Evolutionary conservation across 2,888 invertebrate species (phyloP).

Genomic region (Eulithis testata): DNA sequence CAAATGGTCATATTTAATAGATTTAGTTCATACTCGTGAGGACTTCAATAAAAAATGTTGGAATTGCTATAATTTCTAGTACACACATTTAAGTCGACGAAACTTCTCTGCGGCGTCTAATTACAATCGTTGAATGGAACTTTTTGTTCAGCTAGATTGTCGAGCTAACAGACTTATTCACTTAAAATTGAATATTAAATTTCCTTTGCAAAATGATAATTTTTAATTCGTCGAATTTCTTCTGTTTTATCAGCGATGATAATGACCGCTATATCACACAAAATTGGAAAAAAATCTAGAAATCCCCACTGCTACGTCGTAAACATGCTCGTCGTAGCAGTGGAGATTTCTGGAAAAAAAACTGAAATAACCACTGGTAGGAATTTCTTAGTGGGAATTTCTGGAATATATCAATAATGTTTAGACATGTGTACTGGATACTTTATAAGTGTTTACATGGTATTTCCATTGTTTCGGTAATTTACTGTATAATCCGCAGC

Average conservation of each 20-base stretch:
- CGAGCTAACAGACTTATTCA: constrained; percentile 69
- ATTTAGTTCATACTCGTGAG: constrained; percentile 36
- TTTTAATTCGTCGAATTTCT: constrained; percentile 48
- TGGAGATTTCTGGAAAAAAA: too few relatives aligned
- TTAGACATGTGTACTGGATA: constrained; percentile 9
- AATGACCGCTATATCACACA: background rate
- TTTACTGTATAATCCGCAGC: constrained; percentile 60
- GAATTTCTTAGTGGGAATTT: too few relatives aligned
- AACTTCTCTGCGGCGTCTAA: constrained; percentile 64
- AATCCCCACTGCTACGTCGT: too few relatives aligned
- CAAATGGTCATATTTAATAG: constrained; percentile 13
- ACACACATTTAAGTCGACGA: constrained; percentile 50
- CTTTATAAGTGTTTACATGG: constrained; percentile 12
- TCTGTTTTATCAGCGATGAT: constrained; percentile 38
- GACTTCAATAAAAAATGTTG: constrained; percentile 32
- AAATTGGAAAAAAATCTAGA: too few relatives aligned
- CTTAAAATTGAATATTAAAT: constrained; percentile 72
- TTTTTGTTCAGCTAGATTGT: constrained; percentile 75
- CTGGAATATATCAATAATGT: too few relatives aligned
- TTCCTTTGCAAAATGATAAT: constrained; percentile 52
- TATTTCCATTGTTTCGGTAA: constrained; percentile 40
- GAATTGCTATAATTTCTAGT: constrained; percentile 48
- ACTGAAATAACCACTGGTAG: too few relatives aligned
- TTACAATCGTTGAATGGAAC: constrained; percentile 73
- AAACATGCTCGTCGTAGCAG: too few relatives aligned